Conservation (phyloP, 1,140 invertebrate species). For the Solenopsis fugax region DNA sequence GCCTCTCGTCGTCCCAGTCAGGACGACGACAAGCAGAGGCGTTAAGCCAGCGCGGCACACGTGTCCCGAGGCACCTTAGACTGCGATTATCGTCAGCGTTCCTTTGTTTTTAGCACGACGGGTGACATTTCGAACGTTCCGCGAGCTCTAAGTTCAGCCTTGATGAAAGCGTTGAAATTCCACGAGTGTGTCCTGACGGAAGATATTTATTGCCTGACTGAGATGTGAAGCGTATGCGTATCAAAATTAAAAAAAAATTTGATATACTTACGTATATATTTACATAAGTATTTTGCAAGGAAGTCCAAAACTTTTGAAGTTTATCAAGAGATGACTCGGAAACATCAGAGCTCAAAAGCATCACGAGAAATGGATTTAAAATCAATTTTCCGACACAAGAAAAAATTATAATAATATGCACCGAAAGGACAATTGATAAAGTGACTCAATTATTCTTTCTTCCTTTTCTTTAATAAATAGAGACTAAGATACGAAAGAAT, state of each 20-base stretch:
- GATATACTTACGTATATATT: background rate
- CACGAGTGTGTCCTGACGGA: slow-evolving; percentile 19
- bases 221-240: background rate
- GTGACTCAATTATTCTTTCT: background rate
- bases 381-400: slow-evolving; percentile 11
- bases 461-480: background rate
- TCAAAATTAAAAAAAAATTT: background rate
- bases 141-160: slow-evolving; percentile 55
- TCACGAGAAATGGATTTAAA: slow-evolving; percentile 24
- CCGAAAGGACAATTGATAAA: background rate
- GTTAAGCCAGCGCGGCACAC: slow-evolving; percentile 46
- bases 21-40: slow-evolving; percentile 65
- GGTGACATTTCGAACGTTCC: slow-evolving; percentile 70
- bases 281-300: background rate
- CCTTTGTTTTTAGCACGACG: slow-evolving; percentile 70
- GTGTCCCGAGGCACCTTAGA: slow-evolving; percentile 57
- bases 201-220: slow-evolving; percentile 39
- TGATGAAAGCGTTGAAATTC: slow-evolving; percentile 68
- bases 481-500: background rate
- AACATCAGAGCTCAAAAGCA: background rate
- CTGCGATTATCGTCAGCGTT: slow-evolving; percentile 47
- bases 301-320: background rate
- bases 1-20: slow-evolving; percentile 34
- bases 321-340: slow-evolving; percentile 31
- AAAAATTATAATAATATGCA: background rate